Conservation (phyloP, 2,797 vertebrate species). For the Falco columbarius region DNA sequence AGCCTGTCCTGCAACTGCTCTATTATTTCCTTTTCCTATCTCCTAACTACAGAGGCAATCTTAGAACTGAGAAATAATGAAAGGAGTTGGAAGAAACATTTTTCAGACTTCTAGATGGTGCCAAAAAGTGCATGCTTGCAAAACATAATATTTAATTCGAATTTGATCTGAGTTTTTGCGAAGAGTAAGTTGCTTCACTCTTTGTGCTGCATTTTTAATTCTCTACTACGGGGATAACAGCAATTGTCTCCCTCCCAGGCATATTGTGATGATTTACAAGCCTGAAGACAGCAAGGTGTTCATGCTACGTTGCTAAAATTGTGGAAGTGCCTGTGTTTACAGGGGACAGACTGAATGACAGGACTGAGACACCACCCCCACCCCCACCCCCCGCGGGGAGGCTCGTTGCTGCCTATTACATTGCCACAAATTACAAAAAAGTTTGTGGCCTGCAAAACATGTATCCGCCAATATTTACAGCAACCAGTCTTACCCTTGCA, state of each 20-base stretch:
- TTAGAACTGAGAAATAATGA: neutral
- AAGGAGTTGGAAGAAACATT: neutral
- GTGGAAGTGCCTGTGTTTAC: neutral
- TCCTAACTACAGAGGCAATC: neutral
- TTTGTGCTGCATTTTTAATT: neutral
- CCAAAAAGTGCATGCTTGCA: neutral
- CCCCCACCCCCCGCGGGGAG: neutral
- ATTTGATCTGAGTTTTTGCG: neutral
- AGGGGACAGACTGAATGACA: accelerated
- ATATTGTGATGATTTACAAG: neutral
- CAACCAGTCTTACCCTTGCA: conserved; percentile 86
- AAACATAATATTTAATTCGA: neutral
- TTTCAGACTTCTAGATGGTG: neutral
- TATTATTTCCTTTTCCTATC: neutral
- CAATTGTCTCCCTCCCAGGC: neutral
- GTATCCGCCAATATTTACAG: accelerated
- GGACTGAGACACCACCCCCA: neutral
- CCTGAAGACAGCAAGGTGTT: neutral
- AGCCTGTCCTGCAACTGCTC: neutral
- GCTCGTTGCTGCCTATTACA: neutral
- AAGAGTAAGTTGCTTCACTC: neutral
- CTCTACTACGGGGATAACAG: neutral
- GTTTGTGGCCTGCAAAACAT: neutral
- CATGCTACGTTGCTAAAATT: neutral
- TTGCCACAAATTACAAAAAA: neutral